Evolutionary conservation across 2,888 invertebrate genomes (phyloP), one percentile per base, ranked within the genome.

Genomic region (Smittia aterrima): DNA sequence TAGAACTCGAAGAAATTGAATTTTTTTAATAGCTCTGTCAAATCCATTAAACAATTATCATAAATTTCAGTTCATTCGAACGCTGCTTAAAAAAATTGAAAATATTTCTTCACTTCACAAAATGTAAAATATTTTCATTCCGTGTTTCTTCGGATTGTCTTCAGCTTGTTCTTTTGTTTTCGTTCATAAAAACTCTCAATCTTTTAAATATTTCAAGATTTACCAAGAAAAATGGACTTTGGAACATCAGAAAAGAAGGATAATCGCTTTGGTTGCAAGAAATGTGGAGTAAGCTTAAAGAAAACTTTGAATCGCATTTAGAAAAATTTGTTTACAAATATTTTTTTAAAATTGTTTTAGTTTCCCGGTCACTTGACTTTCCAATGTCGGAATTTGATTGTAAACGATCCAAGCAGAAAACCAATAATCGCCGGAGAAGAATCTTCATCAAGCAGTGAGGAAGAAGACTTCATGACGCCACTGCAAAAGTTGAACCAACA

Each of bases 281-380:
- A 72, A 24, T 72, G 72, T 32, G 72, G 72, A 1, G 70, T 71
- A 22, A 27, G 70, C 40, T 53, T 3, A 6, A 66, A 38, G 9
- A 38, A 4, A 38, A 38, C n/a, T n/a, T n/a, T n/a, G n/a, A n/a
- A n/a, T n/a, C n/a, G n/a, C n/a, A n/a, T 4, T 47, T 11, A 13
- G 16, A 6, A n/a, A 47, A 47, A 47, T 47, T 47, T 3, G 4
- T 47, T 47, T 38, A 7, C 38, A 47, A 47, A 47, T 16, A 24
- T 81, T 95, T 93, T 81, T n/a, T n/a, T n/a, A n/a, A n/a, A n/a
- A n/a, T n/a, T n/a, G 96, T 95, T 97, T 96, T 85, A 96, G 97
- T 77, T 96, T 96, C 83, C 95, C 76, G 97, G 97, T 1, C 97
- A 98, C 82, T 86, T 98, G 78, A 97, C 98, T 13, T 97, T 92